A percentile compares a stretch with the other conserved stretches of the same genome.
Conservation (phyloP, 2,888 invertebrate genomes). For the Athalia cordata region DNA sequence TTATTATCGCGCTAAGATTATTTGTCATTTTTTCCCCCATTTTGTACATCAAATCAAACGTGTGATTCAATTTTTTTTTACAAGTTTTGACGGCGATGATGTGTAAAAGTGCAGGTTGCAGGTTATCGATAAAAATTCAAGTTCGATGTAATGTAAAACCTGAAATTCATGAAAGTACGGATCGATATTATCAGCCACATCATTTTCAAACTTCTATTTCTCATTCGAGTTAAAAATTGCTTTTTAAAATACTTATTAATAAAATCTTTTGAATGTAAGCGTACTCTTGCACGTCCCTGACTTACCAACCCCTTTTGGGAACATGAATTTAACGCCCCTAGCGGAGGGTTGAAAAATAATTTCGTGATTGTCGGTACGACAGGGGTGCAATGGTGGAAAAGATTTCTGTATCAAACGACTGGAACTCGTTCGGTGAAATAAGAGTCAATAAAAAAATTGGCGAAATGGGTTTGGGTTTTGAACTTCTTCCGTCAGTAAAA, state of each 20-base stretch:
- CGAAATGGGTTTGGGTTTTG: too few relatives aligned
- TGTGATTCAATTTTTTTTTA: too few relatives aligned
- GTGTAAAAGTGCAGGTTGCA: too few relatives aligned
- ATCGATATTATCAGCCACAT: too few relatives aligned
- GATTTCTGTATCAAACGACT: not conserved
- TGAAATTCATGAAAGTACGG: too few relatives aligned
- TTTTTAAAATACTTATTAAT: not conserved
- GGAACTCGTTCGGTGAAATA: not conserved
- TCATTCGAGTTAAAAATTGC: not conserved
- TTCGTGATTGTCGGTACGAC: not conserved
- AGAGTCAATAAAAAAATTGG: not conserved
- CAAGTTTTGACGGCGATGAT: too few relatives aligned
- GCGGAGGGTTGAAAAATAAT: slow-evolving; percentile 16
- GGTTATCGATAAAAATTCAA: too few relatives aligned
- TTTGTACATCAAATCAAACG: too few relatives aligned
- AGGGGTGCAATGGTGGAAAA: slow-evolving; percentile 6
- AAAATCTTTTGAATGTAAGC: not conserved
- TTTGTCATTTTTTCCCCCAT: too few relatives aligned
- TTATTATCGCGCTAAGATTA: too few relatives aligned
- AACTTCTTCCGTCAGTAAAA: too few relatives aligned
- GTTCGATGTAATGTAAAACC: too few relatives aligned
- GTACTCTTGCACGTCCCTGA: not conserved
- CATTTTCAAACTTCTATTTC: not conserved
- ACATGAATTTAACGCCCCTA: slow-evolving; percentile 33
- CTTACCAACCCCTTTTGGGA: slow-evolving; percentile 4